Evolutionary conservation across 2,113 vertebrate genomes (phyloP).

Genomic region (Athene cunicularia): DNA sequence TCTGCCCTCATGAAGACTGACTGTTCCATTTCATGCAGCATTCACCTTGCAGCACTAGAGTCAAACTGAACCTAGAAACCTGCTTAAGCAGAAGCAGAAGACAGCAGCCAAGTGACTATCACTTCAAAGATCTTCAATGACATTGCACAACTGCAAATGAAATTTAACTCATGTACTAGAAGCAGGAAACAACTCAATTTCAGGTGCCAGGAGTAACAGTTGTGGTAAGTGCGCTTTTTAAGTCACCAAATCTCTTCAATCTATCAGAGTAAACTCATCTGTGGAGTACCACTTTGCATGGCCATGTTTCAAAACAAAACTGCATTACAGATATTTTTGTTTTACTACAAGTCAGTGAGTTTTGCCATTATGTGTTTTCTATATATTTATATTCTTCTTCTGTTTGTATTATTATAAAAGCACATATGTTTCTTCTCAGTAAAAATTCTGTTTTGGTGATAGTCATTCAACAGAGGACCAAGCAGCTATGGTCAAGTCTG

Average conservation of each 20-base stretch:
- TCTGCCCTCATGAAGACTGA: not conserved
- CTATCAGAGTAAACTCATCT: not conserved
- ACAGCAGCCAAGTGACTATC: not conserved
- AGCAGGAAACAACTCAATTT: constrained; percentile 10
- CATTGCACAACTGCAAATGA: constrained; percentile 16
- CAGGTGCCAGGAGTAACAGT: not conserved
- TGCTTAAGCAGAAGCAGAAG: not conserved
- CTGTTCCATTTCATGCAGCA: not conserved
- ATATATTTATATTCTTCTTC: not conserved
- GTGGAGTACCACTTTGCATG: not conserved
- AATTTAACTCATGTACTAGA: not conserved
- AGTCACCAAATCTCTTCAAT: not conserved
- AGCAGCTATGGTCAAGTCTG: not conserved
- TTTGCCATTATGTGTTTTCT: not conserved
- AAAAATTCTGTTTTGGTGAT: not conserved
- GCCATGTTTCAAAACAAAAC: constrained; percentile 37
- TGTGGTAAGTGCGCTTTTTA: not conserved
- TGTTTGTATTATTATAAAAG: not conserved
- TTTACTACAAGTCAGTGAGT: not conserved
- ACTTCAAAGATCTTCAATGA: not conserved
- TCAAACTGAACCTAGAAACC: not conserved
- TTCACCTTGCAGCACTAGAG: not conserved
- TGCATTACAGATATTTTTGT: not conserved
- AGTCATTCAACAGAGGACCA: not conserved
- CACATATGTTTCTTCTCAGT: not conserved